phyloP scores from a whole-genome alignment of 2,113 vertebrate species.

The Alaudala cheleensis region DNA sequence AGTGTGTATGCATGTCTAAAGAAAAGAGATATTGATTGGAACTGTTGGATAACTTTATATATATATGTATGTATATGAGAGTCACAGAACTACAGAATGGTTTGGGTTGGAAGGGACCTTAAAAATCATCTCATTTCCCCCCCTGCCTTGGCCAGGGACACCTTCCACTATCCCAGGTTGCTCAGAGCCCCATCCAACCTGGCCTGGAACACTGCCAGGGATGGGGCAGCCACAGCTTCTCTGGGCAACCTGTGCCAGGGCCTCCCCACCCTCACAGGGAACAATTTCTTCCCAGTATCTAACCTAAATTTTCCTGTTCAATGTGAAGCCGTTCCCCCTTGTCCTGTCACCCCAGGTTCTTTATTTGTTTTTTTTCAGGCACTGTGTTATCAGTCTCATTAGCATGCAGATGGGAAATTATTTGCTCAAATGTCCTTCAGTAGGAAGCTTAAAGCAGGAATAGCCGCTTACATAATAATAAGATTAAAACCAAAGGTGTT shows the following conservation, averaged over 20 bases:
- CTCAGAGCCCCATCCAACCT: neutral
- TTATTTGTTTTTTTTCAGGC: fast-evolving
- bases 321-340: neutral
- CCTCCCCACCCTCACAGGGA: fast-evolving
- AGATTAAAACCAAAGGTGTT: neutral
- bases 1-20: neutral
- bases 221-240: neutral
- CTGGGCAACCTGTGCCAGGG: neutral
- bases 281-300: neutral
- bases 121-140: neutral
- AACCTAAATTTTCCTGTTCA: neutral
- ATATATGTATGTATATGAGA: too few relatives aligned
- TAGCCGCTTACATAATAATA: neutral
- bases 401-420: neutral
- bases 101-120: neutral
- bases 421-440: neutral
- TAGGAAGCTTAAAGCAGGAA: neutral
- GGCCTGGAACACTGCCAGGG: fast-evolving
- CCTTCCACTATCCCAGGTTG: neutral
- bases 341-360: neutral
- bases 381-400: neutral
- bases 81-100: neutral
- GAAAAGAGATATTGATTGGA: neutral
- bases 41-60: neutral
- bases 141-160: neutral